Conservation (phyloP, 2,113 vertebrate genomes). For the Chrysemys picta region DNA sequence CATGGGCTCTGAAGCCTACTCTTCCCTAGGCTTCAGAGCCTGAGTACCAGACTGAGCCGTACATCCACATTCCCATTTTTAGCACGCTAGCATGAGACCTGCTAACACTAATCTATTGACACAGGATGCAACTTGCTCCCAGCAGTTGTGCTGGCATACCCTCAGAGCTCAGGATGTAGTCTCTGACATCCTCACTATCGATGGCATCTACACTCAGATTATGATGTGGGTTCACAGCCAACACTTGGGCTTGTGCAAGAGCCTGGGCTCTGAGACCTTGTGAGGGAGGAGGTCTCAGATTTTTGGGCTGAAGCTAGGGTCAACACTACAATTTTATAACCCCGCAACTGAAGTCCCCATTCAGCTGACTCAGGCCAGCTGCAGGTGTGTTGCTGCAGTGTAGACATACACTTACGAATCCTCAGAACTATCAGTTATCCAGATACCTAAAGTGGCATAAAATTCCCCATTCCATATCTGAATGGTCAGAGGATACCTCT, state of each 20-base stretch:
- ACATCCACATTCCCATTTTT: background rate
- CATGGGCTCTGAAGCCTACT: background rate
- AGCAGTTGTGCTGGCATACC: background rate
- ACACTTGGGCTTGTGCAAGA: background rate
- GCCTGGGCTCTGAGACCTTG: background rate
- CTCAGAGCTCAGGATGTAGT: background rate
- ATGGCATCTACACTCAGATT: background rate
- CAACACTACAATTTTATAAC: background rate
- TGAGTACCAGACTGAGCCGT: background rate
- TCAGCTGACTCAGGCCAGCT: background rate
- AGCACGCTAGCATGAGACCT: background rate
- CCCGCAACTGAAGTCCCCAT: rapidly evolving
- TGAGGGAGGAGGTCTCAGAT: background rate
- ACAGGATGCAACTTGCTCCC: background rate
- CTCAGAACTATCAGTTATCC: background rate
- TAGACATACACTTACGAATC: background rate
- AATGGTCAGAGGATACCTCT: background rate
- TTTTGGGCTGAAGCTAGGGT: background rate
- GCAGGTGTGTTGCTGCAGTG: background rate
- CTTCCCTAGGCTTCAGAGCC: background rate
- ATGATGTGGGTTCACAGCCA: background rate
- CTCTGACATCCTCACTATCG: background rate
- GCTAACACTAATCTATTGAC: too few relatives aligned
- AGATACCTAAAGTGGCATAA: background rate
- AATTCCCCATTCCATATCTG: background rate